These are phyloP conservation scores for Cataglyphis livida DNA, from an alignment of 2,888 invertebrate species.

Conservation along the genomic window DNA sequence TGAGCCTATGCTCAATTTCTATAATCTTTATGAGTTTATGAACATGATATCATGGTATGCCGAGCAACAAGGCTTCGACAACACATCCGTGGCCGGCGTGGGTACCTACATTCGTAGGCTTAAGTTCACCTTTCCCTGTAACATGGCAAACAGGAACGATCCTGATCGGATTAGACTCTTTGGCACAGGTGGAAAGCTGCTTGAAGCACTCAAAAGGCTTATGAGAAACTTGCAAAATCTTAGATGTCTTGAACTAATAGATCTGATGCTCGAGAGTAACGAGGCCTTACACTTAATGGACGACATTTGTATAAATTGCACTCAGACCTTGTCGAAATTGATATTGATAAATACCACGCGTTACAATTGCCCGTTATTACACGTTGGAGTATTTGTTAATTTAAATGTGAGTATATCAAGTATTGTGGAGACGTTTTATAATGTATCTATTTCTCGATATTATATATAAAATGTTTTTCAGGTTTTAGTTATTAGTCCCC, in stretches of 20 bases:
- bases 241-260: slow-evolving; percentile 89
- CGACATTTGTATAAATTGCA: slow-evolving; percentile 90
- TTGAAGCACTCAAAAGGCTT: slow-evolving; percentile 89
- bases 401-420: slow-evolving; percentile 86
- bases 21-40: slow-evolving; percentile 94
- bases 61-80: slow-evolving; percentile 85
- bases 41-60: slow-evolving; percentile 92
- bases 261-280: slow-evolving; percentile 91
- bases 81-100: slow-evolving; percentile 85
- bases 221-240: slow-evolving; percentile 89
- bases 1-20: slow-evolving; percentile 91
- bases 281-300: slow-evolving; percentile 91
- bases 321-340: slow-evolving; percentile 88
- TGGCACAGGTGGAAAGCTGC: slow-evolving; percentile 92
- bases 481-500: slow-evolving; percentile 90
- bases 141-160: slow-evolving; percentile 89
- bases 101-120: slow-evolving; percentile 88
- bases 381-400: slow-evolving; percentile 92
- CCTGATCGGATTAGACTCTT: slow-evolving; percentile 89
- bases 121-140: slow-evolving; percentile 92
- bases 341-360: slow-evolving; percentile 92
- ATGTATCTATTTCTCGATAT: neutral
- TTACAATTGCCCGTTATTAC: slow-evolving; percentile 89
- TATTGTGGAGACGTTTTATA: neutral
- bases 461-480: slow-evolving; percentile 76